Evolutionary conservation across 1,140 invertebrate species (phyloP).

Genomic region (Tetragonula clypearis): DNA sequence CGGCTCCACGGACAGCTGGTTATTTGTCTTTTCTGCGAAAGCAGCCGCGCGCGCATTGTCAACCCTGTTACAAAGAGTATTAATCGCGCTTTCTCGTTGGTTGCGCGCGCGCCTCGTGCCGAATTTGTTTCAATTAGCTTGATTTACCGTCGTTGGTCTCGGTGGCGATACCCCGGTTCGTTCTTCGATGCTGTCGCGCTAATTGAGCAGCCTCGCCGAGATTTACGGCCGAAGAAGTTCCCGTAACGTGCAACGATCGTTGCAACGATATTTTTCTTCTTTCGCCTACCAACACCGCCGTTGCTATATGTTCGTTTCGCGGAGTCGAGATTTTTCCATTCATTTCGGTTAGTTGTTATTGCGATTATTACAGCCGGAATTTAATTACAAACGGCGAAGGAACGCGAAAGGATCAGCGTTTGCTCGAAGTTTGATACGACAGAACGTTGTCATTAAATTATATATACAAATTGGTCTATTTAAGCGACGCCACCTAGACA

Average conservation of each 20-base stretch:
- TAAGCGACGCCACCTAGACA: too few species aligned
- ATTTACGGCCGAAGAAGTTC: neutral
- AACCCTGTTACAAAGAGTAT: constrained; percentile 38
- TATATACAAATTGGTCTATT: neutral
- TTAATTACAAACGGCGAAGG: neutral
- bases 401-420: neutral
- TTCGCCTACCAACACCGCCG: neutral
- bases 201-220: neutral
- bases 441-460: neutral
- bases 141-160: constrained; percentile 24
- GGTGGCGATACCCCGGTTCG: neutral
- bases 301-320: neutral
- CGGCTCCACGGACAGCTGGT: constrained; percentile 38
- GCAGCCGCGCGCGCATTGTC: constrained; percentile 20
- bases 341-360: neutral
- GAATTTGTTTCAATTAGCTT: constrained; percentile 51
- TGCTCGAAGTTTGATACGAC: neutral
- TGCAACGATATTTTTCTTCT: neutral
- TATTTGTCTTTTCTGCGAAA: constrained; percentile 49
- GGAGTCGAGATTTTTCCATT: neutral
- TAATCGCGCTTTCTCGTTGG: constrained; percentile 34
- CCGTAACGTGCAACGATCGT: neutral
- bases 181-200: neutral
- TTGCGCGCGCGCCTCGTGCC: neutral
- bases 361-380: neutral